phyloP scores from a whole-genome alignment of 2,113 vertebrate species.

The Aspiorhynchus laticeps region DNA sequence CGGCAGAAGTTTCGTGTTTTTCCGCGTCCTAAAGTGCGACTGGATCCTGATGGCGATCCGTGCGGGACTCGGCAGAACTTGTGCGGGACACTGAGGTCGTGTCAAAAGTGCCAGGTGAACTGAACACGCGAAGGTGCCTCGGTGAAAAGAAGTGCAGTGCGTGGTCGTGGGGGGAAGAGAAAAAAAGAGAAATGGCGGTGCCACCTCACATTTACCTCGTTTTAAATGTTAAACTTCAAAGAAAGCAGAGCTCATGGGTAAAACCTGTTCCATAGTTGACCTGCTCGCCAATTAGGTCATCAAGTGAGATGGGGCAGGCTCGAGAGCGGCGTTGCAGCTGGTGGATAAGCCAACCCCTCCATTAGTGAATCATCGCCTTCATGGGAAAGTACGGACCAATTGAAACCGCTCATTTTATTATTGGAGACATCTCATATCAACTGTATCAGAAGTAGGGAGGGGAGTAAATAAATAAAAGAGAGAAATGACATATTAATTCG shows the following conservation, averaged over 20 bases:
- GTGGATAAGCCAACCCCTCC: slow-evolving; percentile 62
- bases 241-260: slow-evolving; percentile 55
- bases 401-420: slow-evolving; percentile 34
- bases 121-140: slow-evolving; percentile 62
- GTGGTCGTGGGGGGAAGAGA: slow-evolving; percentile 68
- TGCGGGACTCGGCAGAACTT: slow-evolving; percentile 62
- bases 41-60: slow-evolving; percentile 60
- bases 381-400: slow-evolving; percentile 60
- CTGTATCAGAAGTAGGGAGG: neutral
- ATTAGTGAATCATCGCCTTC: slow-evolving; percentile 60
- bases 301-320: slow-evolving; percentile 67
- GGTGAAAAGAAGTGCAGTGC: slow-evolving; percentile 64
- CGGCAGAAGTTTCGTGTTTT: slow-evolving; percentile 42
- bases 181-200: slow-evolving; percentile 67
- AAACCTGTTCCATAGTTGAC: slow-evolving; percentile 55
- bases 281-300: slow-evolving; percentile 77
- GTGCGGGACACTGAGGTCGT: slow-evolving; percentile 69
- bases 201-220: slow-evolving; percentile 74
- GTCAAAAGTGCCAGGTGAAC: slow-evolving; percentile 61
- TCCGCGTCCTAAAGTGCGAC: slow-evolving; percentile 63
- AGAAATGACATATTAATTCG: slow-evolving; percentile 3
- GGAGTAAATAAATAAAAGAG: slow-evolving; percentile 6
- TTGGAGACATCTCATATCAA: slow-evolving; percentile 17
- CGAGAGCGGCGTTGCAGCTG: slow-evolving; percentile 76
- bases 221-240: slow-evolving; percentile 43